Evolutionary conservation across 2,113 vertebrate genomes (phyloP).

Genomic region (Plecotus auritus): DNA sequence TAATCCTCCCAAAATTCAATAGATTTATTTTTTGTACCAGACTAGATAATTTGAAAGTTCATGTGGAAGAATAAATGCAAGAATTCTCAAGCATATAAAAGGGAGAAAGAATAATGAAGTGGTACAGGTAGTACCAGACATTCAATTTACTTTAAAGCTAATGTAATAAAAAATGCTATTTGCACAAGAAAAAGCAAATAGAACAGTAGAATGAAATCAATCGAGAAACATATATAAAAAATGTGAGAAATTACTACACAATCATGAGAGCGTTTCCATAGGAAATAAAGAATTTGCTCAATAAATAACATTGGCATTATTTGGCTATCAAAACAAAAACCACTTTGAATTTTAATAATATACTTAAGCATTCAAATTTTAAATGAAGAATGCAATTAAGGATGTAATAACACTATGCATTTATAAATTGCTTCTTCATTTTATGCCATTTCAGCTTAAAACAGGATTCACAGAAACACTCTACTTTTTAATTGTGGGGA

Average conservation of each 20-base stretch:
- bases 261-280: not conserved
- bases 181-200: conserved; percentile 46
- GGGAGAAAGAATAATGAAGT: conserved; percentile 21
- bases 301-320: not conserved
- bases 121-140: not conserved
- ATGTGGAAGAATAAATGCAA: conserved; percentile 20
- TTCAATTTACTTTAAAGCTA: conserved; percentile 56
- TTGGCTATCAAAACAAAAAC: not conserved
- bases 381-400: not conserved
- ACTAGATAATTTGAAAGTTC: conserved; percentile 23
- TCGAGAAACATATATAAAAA: not conserved
- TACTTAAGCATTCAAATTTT: not conserved
- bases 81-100: conserved; percentile 32
- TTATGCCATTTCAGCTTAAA: not conserved
- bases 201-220: conserved; percentile 1
- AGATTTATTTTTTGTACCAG: not conserved
- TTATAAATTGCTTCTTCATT: not conserved
- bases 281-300: not conserved
- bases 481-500: not conserved
- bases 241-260: not conserved
- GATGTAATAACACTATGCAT: not conserved
- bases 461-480: not conserved
- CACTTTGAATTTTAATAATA: not conserved
- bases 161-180: conserved; percentile 43
- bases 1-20: not conserved